These are phyloP conservation scores for Enteromius unitaeniatus DNA, from an alignment of 2,797 vertebrate genomes.

Conservation along the genomic window DNA sequence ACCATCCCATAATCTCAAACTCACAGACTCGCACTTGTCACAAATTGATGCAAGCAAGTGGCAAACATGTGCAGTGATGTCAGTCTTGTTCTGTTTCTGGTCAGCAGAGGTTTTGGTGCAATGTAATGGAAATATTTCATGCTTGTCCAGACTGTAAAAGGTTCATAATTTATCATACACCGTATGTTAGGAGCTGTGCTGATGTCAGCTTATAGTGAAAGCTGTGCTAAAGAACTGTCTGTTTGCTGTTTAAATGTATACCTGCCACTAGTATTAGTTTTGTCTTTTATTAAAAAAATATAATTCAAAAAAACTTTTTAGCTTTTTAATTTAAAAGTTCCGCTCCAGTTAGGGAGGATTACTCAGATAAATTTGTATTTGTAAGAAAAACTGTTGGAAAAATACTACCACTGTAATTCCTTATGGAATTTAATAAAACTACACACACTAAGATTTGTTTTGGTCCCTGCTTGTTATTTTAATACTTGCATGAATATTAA, in stretches of 20 bases:
- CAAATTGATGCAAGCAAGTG: neutral
- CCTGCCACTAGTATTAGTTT: conserved; percentile 44
- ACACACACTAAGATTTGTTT: conserved; percentile 72
- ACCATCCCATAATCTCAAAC: conserved; percentile 5
- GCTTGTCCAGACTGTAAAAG: conserved; percentile 19
- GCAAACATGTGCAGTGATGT: conserved; percentile 22
- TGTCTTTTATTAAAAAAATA: neutral
- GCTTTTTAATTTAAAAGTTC: conserved; percentile 67
- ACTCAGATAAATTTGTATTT: conserved; percentile 59
- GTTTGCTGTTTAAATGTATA: conserved; percentile 37
- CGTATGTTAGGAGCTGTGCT: neutral
- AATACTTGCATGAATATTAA: neutral
- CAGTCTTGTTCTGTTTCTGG: conserved; percentile 21
- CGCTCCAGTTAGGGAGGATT: conserved; percentile 68
- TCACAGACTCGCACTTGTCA: neutral
- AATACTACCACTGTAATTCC: conserved; percentile 82
- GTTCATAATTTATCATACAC: conserved; percentile 16
- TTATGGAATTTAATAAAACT: conserved; percentile 82
- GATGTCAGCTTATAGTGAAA: conserved; percentile 6
- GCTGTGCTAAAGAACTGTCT: conserved; percentile 25
- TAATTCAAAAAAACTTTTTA: conserved; percentile 39
- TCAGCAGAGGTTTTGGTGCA: conserved; percentile 6
- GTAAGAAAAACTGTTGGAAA: conserved; percentile 49
- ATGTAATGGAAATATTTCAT: conserved; percentile 7
- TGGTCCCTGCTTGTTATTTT: conserved; percentile 17